phyloP scores from a whole-genome alignment of 2,113 vertebrate species.

The Malurus elegans region DNA sequence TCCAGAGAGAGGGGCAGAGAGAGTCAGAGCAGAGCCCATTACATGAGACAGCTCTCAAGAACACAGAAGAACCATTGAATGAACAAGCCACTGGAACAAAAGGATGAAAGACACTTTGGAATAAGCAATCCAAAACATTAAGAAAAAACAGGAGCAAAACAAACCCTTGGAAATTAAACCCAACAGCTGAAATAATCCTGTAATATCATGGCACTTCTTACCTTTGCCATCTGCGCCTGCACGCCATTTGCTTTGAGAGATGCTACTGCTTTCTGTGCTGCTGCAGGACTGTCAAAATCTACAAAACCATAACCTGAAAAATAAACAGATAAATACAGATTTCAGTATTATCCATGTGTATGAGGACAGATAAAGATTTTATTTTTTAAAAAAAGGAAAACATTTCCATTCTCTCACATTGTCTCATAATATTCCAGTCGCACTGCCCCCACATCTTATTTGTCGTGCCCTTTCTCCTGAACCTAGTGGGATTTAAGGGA shows the following conservation, averaged over 20 bases:
- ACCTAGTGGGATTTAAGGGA: not conserved
- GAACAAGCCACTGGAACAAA: not conserved
- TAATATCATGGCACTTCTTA: conserved; percentile 59
- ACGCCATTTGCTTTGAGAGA: conserved; percentile 97
- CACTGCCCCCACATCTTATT: not conserved
- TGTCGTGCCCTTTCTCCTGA: not conserved
- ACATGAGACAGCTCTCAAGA: not conserved
- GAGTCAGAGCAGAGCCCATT: not conserved
- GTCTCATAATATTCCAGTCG: not conserved
- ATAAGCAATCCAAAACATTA: not conserved
- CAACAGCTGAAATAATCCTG: not conserved
- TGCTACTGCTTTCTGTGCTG: conserved; percentile 98
- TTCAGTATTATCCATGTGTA: not conserved
- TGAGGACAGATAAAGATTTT: not conserved
- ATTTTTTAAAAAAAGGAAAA: not conserved
- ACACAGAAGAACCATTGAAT: not conserved
- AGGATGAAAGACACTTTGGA: not conserved
- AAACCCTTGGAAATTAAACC: not conserved
- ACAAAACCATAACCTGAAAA: conserved; percentile 95
- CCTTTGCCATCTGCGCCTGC: conserved; percentile 99
- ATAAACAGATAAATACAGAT: conserved; percentile 25
- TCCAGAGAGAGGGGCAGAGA: not conserved
- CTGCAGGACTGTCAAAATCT: conserved; percentile 98
- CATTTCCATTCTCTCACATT: not conserved
- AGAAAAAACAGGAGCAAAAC: not conserved